A percentile compares a stretch with the other conserved stretches of the same genome.
Conservation (phyloP, 1,140 invertebrate species). For the Panonychus citri region DNA sequence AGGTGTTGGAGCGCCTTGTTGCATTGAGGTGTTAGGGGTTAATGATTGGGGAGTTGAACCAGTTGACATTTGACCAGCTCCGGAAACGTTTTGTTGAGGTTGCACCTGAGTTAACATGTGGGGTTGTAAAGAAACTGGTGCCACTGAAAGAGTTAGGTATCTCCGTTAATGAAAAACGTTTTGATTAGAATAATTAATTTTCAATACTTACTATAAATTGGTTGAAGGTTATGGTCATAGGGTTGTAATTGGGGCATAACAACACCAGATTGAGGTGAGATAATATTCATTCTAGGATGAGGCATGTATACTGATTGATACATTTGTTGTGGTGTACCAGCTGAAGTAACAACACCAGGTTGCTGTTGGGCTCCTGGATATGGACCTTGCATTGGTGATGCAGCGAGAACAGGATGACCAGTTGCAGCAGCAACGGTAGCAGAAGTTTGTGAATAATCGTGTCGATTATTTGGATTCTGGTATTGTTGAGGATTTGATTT, state of each 20-base stretch:
- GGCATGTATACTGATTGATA: neutral
- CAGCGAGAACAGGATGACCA: slow-evolving; percentile 9
- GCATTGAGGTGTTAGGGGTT: neutral
- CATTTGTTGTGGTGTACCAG: neutral
- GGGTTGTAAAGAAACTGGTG: neutral
- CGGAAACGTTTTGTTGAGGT: neutral
- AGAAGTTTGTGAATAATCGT: slow-evolving; percentile 7
- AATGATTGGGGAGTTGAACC: neutral
- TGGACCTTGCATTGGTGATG: neutral
- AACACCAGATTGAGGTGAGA: neutral
- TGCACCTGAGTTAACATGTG: neutral
- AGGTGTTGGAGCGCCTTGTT: neutral
- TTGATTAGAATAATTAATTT: too few species aligned
- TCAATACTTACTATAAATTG: neutral
- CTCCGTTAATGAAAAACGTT: neutral
- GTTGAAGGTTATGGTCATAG: neutral
- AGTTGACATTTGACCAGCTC: neutral
- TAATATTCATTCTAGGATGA: neutral
- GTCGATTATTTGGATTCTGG: slow-evolving; percentile 1
- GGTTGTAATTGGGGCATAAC: neutral
- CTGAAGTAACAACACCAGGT: neutral
- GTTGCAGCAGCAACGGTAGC: slow-evolving; percentile 9
- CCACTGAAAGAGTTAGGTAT: too few species aligned
- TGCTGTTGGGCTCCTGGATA: neutral
- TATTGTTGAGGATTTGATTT: neutral